Evolutionary conservation across 2,797 vertebrate genomes (phyloP).

Genomic region (Artibeus lituratus): DNA sequence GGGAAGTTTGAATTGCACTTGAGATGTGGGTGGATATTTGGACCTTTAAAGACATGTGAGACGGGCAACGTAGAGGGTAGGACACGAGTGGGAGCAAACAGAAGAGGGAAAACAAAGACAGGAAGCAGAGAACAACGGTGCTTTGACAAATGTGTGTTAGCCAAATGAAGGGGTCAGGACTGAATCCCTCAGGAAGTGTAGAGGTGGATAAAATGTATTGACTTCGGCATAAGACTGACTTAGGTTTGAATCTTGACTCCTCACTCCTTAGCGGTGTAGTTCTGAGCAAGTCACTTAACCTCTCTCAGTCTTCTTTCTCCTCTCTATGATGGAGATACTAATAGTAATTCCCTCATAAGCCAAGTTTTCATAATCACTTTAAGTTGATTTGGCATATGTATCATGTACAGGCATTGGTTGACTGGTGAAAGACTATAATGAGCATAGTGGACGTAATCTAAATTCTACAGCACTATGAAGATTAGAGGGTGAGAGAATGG

Average conservation of each 20-base stretch:
- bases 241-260: background rate
- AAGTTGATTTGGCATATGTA: background rate
- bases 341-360: background rate
- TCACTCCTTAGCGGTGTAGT: background rate
- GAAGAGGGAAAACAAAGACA: background rate
- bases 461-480: background rate
- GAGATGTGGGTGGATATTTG: background rate
- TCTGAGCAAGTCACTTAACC: background rate
- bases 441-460: background rate
- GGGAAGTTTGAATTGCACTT: background rate
- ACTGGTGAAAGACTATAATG: background rate
- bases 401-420: background rate
- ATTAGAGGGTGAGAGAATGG: background rate
- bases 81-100: background rate
- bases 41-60: background rate
- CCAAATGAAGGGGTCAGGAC: background rate
- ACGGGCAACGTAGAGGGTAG: background rate
- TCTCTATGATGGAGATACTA: background rate
- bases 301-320: background rate
- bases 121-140: background rate
- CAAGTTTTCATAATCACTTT: background rate
- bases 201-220: background rate
- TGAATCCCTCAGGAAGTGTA: background rate
- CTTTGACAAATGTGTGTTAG: background rate
- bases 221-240: background rate